A percentile compares a stretch with the other conserved stretches of the same genome.
phyloP scores from a whole-genome alignment of 2,888 invertebrate genomes.

The Hyposoter didymator region DNA sequence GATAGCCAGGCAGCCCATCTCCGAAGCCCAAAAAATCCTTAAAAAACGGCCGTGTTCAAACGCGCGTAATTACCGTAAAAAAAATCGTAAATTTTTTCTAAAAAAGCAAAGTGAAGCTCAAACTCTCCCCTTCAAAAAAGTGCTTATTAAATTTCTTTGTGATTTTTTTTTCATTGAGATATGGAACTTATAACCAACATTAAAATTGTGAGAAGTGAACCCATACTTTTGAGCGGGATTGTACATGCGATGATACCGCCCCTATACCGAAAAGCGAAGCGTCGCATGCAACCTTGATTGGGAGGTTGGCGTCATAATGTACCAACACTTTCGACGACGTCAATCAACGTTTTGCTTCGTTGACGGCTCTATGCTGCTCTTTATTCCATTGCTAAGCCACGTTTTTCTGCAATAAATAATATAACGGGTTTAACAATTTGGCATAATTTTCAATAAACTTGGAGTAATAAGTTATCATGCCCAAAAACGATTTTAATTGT shows the following conservation, averaged over 20 bases:
- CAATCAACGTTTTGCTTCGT: slow-evolving; percentile 28
- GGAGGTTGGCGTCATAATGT: slow-evolving; percentile 67
- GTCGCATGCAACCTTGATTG: slow-evolving; percentile 80
- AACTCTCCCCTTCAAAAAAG: no score
- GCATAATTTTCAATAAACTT: slow-evolving; percentile 57
- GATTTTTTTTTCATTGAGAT: no score
- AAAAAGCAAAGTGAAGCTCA: no score
- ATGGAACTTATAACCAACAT: no score
- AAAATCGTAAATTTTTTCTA: no score
- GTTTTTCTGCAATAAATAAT: slow-evolving; percentile 44
- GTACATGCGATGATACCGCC: slow-evolving; percentile 72
- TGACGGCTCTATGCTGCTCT: not conserved
- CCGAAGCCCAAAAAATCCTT: no score
- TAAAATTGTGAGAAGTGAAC: no score
- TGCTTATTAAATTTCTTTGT: no score
- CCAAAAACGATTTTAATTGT: slow-evolving; percentile 50
- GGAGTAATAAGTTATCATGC: slow-evolving; percentile 60
- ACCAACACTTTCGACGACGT: slow-evolving; percentile 54
- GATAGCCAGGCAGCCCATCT: no score
- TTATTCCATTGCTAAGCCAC: slow-evolving; percentile 33
- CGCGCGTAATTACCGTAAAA: no score
- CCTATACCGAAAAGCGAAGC: slow-evolving; percentile 79
- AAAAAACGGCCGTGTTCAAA: no score
- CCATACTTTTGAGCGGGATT: no score
- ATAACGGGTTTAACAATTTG: slow-evolving; percentile 44